These are phyloP conservation scores for Deroptyus accipitrinus DNA, from an alignment of 2,113 vertebrate genomes.

Conservation along the genomic window DNA sequence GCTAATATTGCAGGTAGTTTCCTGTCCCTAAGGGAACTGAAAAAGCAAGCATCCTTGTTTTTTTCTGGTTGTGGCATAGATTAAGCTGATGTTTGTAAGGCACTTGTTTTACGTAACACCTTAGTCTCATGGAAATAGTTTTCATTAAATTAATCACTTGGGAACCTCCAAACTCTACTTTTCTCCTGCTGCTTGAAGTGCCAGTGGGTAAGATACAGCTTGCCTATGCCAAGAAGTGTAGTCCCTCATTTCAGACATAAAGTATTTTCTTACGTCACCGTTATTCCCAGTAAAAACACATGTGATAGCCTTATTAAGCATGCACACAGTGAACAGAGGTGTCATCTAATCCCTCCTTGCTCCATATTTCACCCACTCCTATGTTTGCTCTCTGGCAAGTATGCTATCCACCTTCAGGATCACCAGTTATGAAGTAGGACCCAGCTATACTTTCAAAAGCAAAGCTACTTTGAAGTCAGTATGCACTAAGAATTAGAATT, in stretches of 20 bases:
- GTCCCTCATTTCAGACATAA: background rate
- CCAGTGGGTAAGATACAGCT: background rate
- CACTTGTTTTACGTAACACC: background rate
- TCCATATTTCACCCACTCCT: background rate
- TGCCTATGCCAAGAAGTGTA: background rate
- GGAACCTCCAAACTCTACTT: background rate
- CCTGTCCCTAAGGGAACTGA: background rate
- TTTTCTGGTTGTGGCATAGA: background rate
- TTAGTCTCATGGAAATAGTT: background rate
- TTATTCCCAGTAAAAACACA: background rate
- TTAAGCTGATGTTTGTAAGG: background rate
- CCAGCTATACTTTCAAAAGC: background rate
- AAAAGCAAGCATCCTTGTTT: background rate
- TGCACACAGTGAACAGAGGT: accelerated
- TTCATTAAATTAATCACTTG: background rate
- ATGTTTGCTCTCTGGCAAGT: background rate
- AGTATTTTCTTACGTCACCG: background rate
- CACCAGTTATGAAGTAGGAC: background rate
- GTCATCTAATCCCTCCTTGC: background rate
- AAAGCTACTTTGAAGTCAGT: background rate
- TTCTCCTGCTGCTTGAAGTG: background rate
- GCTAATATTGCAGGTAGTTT: background rate
- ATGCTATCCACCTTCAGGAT: background rate
- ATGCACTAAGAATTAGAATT: background rate
- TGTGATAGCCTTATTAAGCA: background rate